These are phyloP conservation scores for Melikaiella ostensackeni DNA, from an alignment of 2,888 invertebrate genomes.

Conservation along the genomic window DNA sequence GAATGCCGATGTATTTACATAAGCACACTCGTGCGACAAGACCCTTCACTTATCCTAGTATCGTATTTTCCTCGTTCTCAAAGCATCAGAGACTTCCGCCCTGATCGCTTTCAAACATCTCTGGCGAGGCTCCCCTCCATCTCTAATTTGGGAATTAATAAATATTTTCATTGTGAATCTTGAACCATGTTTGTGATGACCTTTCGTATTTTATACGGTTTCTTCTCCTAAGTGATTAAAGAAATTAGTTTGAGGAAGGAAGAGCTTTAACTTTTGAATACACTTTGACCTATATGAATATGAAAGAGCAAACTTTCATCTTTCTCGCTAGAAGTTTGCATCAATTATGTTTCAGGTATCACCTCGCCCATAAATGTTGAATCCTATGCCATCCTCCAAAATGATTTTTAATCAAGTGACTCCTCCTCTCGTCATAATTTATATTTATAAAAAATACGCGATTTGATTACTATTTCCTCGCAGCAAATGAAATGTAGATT, in stretches of 20 bases:
- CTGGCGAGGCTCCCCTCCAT: not conserved
- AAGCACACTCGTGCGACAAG: constrained; percentile 34
- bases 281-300: constrained; percentile 31
- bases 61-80: constrained; percentile 34
- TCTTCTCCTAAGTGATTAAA: constrained; percentile 28
- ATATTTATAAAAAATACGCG: not conserved
- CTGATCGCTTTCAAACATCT: constrained; percentile 18
- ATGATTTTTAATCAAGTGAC: not conserved
- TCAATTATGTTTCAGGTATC: constrained; percentile 1
- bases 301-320: constrained; percentile 19
- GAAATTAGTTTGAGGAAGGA: constrained; percentile 2
- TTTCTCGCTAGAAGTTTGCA: not conserved
- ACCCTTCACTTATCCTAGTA: constrained; percentile 33
- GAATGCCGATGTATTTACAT: constrained; percentile 34
- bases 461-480: not conserved
- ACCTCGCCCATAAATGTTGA: constrained; percentile 23
- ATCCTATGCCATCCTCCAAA: not conserved
- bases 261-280: constrained; percentile 10
- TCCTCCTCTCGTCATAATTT: not conserved
- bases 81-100: constrained; percentile 31
- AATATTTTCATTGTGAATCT: constrained; percentile 23
- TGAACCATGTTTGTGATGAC: not conserved
- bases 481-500: not conserved
- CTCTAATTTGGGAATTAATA: constrained; percentile 32
- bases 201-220: constrained; percentile 5